phyloP scores from a whole-genome alignment of 37 sponge, comb jelly and placozoan species.

The Mnemiopsis leidyi region DNA sequence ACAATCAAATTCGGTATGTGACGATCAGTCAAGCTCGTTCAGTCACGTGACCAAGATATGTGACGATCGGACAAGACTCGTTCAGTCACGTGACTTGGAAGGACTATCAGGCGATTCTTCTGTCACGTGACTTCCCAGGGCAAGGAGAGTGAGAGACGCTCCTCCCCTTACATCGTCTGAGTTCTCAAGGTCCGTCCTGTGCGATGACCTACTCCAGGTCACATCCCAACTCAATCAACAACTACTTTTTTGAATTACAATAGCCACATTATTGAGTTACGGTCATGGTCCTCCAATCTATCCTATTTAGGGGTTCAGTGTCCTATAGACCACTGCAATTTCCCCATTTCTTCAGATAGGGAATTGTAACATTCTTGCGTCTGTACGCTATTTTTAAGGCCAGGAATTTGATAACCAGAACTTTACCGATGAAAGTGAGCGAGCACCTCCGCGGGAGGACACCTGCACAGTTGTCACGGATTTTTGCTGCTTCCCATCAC shows the following conservation, averaged over 20 bases:
- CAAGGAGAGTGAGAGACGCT: not conserved
- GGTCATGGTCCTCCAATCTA: not conserved
- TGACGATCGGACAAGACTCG: too few relatives aligned
- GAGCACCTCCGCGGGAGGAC: too few relatives aligned
- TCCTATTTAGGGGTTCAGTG: not conserved
- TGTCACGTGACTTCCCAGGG: not conserved
- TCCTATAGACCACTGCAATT: not conserved
- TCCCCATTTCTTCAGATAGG: not conserved
- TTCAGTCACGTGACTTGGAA: too few relatives aligned
- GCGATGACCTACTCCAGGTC: not conserved
- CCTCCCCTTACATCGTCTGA: not conserved
- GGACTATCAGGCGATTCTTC: too few relatives aligned
- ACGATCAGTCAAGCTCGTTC: too few relatives aligned
- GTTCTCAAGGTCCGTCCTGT: not conserved
- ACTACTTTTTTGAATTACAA: not conserved
- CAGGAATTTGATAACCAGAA: not conserved
- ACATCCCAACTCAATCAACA: not conserved
- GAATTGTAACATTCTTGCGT: not conserved
- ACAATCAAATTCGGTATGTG: too few relatives aligned
- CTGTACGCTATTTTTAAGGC: not conserved
- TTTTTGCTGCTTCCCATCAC: too few relatives aligned
- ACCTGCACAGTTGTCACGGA: too few relatives aligned
- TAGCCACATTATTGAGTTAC: not conserved
- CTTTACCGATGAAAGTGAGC: not conserved
- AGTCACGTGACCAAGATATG: too few relatives aligned